Evolutionary conservation across 2,888 invertebrate genomes (phyloP).

Genomic region (Hydriomena furcata): DNA sequence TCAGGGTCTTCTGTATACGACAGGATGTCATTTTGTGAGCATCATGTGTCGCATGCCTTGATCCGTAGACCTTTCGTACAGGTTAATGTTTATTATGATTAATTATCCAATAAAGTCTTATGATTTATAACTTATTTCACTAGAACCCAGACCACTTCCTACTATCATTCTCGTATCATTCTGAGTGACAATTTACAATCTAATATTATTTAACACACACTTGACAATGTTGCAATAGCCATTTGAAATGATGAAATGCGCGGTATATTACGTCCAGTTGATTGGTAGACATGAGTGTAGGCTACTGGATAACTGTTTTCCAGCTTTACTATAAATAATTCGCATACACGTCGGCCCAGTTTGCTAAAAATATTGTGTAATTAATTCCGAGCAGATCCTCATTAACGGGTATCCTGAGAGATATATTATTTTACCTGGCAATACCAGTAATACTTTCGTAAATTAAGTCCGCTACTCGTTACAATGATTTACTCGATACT

Average conservation of each 20-base stretch:
- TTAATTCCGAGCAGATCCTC: slow-evolving; percentile 55
- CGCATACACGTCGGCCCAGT: slow-evolving; percentile 33
- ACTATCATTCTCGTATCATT: slow-evolving; percentile 8
- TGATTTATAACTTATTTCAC: slow-evolving; percentile 26
- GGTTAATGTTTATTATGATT: slow-evolving; percentile 7
- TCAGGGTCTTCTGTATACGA: slow-evolving; percentile 12
- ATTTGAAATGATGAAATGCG: slow-evolving; percentile 21
- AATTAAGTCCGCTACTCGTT: slow-evolving; percentile 18
- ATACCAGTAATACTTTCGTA: slow-evolving; percentile 18
- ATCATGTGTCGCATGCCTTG: neutral
- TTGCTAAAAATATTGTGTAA: slow-evolving; percentile 48
- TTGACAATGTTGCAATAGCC: slow-evolving; percentile 23
- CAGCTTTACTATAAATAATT: slow-evolving; percentile 26
- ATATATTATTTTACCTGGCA: slow-evolving; percentile 57
- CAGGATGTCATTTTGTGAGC: neutral
- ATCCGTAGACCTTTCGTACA: slow-evolving; percentile 1
- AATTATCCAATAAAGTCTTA: slow-evolving; percentile 34
- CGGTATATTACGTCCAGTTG: slow-evolving; percentile 22
- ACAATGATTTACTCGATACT: slow-evolving; percentile 21
- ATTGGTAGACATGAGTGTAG: slow-evolving; percentile 16
- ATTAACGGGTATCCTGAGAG: slow-evolving; percentile 59
- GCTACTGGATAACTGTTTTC: slow-evolving; percentile 19
- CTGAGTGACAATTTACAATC: slow-evolving; percentile 17
- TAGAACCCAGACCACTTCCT: slow-evolving; percentile 18
- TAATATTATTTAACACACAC: slow-evolving; percentile 17